A percentile compares a stretch with the other conserved stretches of the same genome.
phyloP scores from a whole-genome alignment of 2,888 invertebrate genomes.

The Metacarcinus magister region DNA sequence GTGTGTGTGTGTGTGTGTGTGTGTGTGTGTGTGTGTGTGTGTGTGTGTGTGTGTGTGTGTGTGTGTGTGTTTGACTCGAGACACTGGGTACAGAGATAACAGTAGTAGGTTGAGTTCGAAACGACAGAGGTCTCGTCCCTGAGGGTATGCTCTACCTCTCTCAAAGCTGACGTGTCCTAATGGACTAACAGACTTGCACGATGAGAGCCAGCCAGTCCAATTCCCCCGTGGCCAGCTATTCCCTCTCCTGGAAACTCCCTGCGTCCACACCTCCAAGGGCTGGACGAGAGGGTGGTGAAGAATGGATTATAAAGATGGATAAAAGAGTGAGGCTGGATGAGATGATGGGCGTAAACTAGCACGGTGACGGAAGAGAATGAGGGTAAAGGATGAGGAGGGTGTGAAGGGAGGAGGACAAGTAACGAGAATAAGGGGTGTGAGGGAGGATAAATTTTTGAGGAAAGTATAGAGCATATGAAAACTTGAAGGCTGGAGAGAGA shows the following conservation, averaged over 20 bases:
- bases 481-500: not conserved
- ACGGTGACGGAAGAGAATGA: not conserved
- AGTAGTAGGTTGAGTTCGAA: not conserved
- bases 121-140: not conserved
- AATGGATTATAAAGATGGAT: slow-evolving; percentile 2
- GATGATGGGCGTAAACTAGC: not conserved
- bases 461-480: not conserved
- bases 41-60: too few relatives aligned
- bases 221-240: not conserved
- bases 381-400: not conserved
- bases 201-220: not conserved
- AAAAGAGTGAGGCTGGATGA: not conserved
- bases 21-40: too few relatives aligned
- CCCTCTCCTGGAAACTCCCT: not conserved
- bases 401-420: not conserved
- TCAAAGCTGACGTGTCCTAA: not conserved
- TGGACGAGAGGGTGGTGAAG: not conserved
- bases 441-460: not conserved
- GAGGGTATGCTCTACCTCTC: not conserved
- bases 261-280: not conserved
- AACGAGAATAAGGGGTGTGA: not conserved
- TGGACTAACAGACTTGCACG: not conserved
- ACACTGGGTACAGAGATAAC: not conserved
- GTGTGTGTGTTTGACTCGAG: not conserved
- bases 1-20: too few relatives aligned